These are phyloP conservation scores for Candidula unifasciata DNA, from an alignment of 2,888 invertebrate genomes.

Conservation along the genomic window DNA sequence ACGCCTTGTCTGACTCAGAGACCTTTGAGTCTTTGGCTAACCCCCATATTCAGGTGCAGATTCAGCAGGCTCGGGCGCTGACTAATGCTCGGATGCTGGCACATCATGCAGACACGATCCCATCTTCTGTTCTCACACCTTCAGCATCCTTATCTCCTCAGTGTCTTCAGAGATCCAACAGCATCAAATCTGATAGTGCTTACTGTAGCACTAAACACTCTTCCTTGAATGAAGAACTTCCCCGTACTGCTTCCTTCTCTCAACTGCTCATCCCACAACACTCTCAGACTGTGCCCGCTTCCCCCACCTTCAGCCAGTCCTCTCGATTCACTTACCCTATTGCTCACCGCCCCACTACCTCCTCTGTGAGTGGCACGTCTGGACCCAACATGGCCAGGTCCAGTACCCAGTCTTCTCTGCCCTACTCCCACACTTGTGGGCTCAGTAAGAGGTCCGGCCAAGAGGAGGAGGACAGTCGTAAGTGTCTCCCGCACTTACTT, in stretches of 20 bases:
- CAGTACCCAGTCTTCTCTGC: constrained; percentile 69
- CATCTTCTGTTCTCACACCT: constrained; percentile 35
- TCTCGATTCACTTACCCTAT: constrained; percentile 74
- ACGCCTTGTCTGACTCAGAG: constrained; percentile 88
- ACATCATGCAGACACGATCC: constrained; percentile 33
- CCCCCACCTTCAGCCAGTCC: constrained; percentile 74
- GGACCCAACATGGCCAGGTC: constrained; percentile 68
- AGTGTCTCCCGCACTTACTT: constrained; percentile 55
- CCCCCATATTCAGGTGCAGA: constrained; percentile 80
- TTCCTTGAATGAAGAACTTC: constrained; percentile 61
- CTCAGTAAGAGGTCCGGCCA: constrained; percentile 58
- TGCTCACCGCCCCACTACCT: constrained; percentile 59
- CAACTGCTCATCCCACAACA: constrained; percentile 65
- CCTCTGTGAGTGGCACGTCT: constrained; percentile 16
- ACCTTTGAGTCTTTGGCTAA: constrained; percentile 79
- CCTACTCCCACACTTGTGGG: constrained; percentile 60
- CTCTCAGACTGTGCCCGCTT: constrained; percentile 62
- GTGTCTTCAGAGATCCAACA: constrained; percentile 72
- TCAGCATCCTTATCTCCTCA: constrained; percentile 21
- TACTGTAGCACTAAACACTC: constrained; percentile 86
- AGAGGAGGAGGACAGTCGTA: constrained; percentile 71
- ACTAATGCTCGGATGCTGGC: constrained; percentile 83
- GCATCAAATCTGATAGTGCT: constrained; percentile 88
- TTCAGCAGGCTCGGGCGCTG: constrained; percentile 84
- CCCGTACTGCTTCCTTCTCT: constrained; percentile 69